phyloP scores from a whole-genome alignment of 2,113 vertebrate genomes.

The Hyperoodon ampullatus region DNA sequence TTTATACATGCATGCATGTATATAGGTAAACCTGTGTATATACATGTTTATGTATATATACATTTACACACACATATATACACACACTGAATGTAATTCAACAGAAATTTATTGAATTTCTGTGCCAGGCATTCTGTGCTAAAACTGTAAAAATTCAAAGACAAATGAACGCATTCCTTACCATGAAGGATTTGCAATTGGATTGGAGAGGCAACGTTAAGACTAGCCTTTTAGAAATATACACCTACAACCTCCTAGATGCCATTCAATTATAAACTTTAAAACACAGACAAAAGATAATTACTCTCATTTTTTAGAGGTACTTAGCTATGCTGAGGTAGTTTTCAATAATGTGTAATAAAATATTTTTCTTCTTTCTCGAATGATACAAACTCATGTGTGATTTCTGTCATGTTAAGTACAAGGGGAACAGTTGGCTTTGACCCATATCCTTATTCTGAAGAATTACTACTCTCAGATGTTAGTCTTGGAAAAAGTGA shows the following conservation, averaged over 20 bases:
- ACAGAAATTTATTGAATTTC: neutral
- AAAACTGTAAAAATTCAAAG: neutral
- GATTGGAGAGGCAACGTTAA: neutral
- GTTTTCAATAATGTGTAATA: neutral
- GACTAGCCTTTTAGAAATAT: neutral
- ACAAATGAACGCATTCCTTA: neutral
- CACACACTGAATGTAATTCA: neutral
- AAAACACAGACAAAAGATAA: neutral
- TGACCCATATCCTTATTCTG: slow-evolving; percentile 74
- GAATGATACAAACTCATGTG: slow-evolving; percentile 15
- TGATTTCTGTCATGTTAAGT: slow-evolving; percentile 65
- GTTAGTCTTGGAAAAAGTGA: slow-evolving; percentile 74
- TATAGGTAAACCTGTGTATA: too few relatives aligned
- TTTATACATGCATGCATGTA: neutral
- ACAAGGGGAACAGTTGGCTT: slow-evolving; percentile 72
- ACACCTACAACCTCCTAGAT: neutral
- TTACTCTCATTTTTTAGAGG: neutral
- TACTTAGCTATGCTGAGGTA: too few relatives aligned
- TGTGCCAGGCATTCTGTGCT: neutral
- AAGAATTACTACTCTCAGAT: slow-evolving; percentile 75
- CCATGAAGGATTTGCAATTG: neutral
- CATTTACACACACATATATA: neutral
- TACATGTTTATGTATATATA: neutral
- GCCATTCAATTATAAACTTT: neutral
- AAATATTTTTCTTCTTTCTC: slow-evolving; percentile 20